Conservation (phyloP, 2,797 vertebrate species). For the Cossypha caffra region DNA sequence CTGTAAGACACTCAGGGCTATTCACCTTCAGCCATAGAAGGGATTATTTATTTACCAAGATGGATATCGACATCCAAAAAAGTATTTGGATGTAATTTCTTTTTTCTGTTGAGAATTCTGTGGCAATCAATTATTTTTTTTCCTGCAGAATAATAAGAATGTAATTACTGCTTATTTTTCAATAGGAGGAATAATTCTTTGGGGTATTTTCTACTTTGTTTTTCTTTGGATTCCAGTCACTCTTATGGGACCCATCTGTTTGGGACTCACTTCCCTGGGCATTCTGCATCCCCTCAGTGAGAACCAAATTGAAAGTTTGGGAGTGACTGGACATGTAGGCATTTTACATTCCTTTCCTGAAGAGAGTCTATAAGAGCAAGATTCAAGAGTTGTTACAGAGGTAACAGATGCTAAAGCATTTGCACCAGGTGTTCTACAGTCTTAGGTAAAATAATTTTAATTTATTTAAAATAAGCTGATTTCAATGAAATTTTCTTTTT, state of each 20-base stretch:
- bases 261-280: neutral
- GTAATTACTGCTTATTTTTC: neutral
- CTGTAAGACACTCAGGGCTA: neutral
- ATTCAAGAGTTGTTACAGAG: neutral
- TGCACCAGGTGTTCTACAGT: neutral
- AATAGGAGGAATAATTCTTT: neutral
- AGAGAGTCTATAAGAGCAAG: neutral
- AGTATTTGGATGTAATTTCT: neutral
- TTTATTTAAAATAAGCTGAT: neutral
- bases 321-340: neutral
- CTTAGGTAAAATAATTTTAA: neutral
- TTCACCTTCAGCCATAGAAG: neutral
- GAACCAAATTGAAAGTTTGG: neutral
- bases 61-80: neutral
- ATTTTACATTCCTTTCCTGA: neutral
- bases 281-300: neutral
- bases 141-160: neutral
- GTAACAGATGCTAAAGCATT: neutral
- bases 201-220: neutral
- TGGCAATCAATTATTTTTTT: neutral
- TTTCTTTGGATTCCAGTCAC: neutral
- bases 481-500: neutral
- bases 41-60: neutral
- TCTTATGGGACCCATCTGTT: neutral
- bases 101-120: neutral